Percentiles rank a stretch among this genome's conserved stretches.
These are phyloP conservation scores for Barypeithes pellucidus DNA, from an alignment of 2,888 invertebrate genomes.

Conservation along the genomic window DNA sequence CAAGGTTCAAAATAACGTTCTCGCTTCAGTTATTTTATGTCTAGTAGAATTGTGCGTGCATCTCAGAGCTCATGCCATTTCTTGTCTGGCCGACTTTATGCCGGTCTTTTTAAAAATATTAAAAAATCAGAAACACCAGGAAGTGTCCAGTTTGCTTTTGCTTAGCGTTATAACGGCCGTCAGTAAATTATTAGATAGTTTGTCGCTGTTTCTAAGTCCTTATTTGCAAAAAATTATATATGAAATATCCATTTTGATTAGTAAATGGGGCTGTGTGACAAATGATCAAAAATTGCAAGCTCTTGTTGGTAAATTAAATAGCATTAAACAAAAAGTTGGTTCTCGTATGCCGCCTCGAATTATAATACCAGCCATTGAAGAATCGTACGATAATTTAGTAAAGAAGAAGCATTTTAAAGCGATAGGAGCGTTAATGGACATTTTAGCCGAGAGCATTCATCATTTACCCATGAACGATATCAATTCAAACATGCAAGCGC, in stretches of 20 bases:
- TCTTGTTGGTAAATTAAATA: conserved; percentile 75
- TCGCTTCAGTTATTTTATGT: conserved; percentile 84
- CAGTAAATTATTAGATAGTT: conserved; percentile 86
- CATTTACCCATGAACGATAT: conserved; percentile 78
- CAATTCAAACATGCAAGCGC: conserved; percentile 77
- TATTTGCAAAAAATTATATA: conserved; percentile 83
- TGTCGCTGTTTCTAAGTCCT: conserved; percentile 89
- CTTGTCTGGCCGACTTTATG: conserved; percentile 85
- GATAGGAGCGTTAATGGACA: conserved; percentile 82
- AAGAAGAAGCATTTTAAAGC: conserved; percentile 76
- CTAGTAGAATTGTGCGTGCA: conserved; percentile 85
- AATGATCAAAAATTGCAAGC: conserved; percentile 67
- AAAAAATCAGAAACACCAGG: conserved; percentile 75
- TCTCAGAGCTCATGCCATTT: conserved; percentile 83
- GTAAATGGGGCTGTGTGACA: conserved; percentile 55
- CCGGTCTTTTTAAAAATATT: conserved; percentile 81
- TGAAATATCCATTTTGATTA: conserved; percentile 75
- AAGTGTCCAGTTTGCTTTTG: conserved; percentile 76
- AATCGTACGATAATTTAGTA: conserved; percentile 77
- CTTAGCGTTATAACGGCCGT: conserved; percentile 85
- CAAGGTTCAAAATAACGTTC: conserved; percentile 75
- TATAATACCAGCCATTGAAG: conserved; percentile 82
- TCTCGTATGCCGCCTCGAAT: conserved; percentile 81
- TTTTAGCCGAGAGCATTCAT: conserved; percentile 82
- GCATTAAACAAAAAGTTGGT: conserved; percentile 80